Base-by-base conservation (phyloP, 1,140 invertebrate genomes). In the Tetranychus urticae region DNA sequence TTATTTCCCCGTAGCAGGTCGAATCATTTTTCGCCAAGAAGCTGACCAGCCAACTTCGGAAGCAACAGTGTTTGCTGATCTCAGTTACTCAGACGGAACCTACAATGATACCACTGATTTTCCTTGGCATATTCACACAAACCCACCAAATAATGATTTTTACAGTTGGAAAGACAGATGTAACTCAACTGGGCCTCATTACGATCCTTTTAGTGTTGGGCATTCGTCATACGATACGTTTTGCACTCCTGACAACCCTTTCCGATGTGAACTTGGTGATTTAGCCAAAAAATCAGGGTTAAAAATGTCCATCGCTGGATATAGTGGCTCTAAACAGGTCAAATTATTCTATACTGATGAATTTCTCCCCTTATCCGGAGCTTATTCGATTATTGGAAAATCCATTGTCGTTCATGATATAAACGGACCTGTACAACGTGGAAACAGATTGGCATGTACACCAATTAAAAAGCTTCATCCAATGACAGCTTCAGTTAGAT, bases 391-490 rank as follows among this genome's bases (percentile, higher is more conserved):
- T 33, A 48, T 64, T 45, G 85, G 84, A 14, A 82, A 82, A 68
- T 88, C 88, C 23, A 70, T 97, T 39, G 85, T 92, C 0, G 80
- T 94, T 50, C 88, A 87, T 66, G 88, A 88, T 71, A 86, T 90
- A 68, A 77, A 83, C 69, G 85, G 85, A 3, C 88, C 88, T 1
- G 80, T 83, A 63, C 86, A 86, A 0, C 75, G 88, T 62, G 88
- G 86, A 12, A 84, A 88, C 70, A 73, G 88, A 65, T 75, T 94
- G 67, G 87, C 86, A 0, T 96, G 90, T 73, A 82, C 86, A 23
- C 79, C 79, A 42, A 70, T 75, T 23, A 58, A 63, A 37, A 55
- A 57, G 7, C 56, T 67, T 12, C 65, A 67, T 52, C 64, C 65
- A 7, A 34, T 69, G 4, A 63, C 64, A 34, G 73, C 69, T 0